Conservation (phyloP, 2,888 invertebrate genomes). For the Parascotia fuliginaria region DNA sequence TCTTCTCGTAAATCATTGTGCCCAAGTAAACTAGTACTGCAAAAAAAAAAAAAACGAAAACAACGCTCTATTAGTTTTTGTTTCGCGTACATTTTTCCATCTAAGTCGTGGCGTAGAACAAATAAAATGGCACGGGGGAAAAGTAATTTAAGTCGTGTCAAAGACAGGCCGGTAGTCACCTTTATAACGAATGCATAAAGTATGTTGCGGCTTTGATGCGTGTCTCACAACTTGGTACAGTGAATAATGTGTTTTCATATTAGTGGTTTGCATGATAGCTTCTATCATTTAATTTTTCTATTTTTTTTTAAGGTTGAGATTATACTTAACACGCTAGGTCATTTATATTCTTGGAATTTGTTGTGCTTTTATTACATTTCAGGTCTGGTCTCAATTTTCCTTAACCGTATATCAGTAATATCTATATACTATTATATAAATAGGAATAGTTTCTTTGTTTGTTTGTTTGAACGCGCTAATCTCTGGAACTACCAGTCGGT, state of each 20-base stretch:
- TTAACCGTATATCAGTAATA: too few relatives aligned
- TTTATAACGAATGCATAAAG: slow-evolving; percentile 58
- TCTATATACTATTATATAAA: too few relatives aligned
- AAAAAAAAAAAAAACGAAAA: slow-evolving; percentile 34
- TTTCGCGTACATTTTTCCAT: slow-evolving; percentile 41
- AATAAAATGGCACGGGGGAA: slow-evolving; percentile 44
- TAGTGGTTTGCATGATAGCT: not conserved
- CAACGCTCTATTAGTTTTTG: slow-evolving; percentile 41
- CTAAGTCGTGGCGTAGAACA: slow-evolving; percentile 40
- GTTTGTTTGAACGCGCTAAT: too few relatives aligned
- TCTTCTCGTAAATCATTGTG: slow-evolving; percentile 42
- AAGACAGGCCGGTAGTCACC: slow-evolving; percentile 43
- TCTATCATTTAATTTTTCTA: too few relatives aligned
- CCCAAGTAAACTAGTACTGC: slow-evolving; percentile 24
- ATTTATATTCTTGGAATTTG: too few relatives aligned
- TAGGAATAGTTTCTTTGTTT: too few relatives aligned
- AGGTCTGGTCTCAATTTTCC: too few relatives aligned
- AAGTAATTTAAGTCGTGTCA: slow-evolving; percentile 60
- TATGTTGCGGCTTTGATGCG: slow-evolving; percentile 42
- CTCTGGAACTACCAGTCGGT: too few relatives aligned
- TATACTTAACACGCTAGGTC: too few relatives aligned
- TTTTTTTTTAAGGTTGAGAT: too few relatives aligned
- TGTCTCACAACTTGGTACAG: slow-evolving; percentile 30
- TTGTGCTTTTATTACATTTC: too few relatives aligned
- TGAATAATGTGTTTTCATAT: not conserved